A percentile compares a stretch with the other conserved stretches of the same genome.
Evolutionary conservation across 2,888 invertebrate genomes (phyloP).

Genomic region (Rhopalosiphum nymphaeae): DNA sequence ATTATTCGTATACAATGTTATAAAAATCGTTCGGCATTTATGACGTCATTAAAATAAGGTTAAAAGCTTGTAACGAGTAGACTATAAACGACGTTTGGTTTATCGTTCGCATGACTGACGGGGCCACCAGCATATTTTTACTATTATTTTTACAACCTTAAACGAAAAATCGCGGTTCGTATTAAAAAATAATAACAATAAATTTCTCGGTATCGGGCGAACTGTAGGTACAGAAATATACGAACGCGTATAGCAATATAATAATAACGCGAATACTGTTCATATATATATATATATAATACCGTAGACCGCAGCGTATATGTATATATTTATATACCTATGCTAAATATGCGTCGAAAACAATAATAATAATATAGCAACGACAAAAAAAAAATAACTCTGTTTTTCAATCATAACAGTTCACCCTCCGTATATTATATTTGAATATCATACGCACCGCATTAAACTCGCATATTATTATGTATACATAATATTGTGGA

Average conservation of each 20-base stretch:
- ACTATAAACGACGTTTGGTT: constrained; percentile 53
- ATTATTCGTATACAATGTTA: constrained; percentile 49
- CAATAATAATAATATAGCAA: constrained; percentile 20
- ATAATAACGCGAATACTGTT: not conserved
- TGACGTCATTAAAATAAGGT: constrained; percentile 63
- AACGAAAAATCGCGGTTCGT: constrained; percentile 50
- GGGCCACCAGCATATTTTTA: constrained; percentile 59
- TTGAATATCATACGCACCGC: not conserved
- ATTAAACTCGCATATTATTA: not conserved
- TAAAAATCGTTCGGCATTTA: constrained; percentile 64
- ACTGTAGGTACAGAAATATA: not conserved
- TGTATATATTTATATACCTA: not conserved
- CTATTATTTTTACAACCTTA: constrained; percentile 41
- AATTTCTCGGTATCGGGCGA: constrained; percentile 40
- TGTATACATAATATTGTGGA: not conserved
- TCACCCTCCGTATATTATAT: constrained; percentile 9
- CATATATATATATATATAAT: not conserved
- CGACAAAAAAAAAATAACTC: not conserved
- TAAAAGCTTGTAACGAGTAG: constrained; percentile 57
- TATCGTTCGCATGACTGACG: constrained; percentile 62
- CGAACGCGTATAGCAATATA: not conserved
- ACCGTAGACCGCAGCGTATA: not conserved
- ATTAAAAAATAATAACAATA: constrained; percentile 56
- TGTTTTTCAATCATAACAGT: constrained; percentile 29
- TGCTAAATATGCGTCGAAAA: constrained; percentile 4